Conservation (phyloP, 1,140 invertebrate species). For the Drosophila athabasca region DNA sequence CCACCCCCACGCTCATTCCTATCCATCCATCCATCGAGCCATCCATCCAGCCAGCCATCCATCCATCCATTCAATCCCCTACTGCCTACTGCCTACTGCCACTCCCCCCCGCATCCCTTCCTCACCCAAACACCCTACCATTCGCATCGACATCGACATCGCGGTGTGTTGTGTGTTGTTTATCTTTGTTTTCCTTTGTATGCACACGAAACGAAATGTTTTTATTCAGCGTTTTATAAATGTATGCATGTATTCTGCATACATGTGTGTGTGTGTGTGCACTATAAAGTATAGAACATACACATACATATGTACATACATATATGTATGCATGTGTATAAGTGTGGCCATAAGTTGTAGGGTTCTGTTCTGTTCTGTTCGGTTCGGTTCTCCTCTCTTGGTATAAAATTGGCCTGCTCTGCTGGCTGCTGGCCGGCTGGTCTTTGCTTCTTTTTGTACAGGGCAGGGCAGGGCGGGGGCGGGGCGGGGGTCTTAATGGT, state of each 20-base stretch:
- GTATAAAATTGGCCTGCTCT: too few species aligned
- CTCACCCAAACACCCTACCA: not conserved
- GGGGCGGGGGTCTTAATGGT: conserved; percentile 6
- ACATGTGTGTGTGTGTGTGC: not conserved
- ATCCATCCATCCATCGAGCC: too few species aligned
- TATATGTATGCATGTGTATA: conserved; percentile 4
- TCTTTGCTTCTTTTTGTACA: too few species aligned
- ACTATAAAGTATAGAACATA: too few species aligned
- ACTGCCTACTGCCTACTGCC: not conserved
- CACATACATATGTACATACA: not conserved
- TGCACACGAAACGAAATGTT: conserved; percentile 35
- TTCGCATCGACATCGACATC: conserved; percentile 1
- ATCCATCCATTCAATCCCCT: not conserved
- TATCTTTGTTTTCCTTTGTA: conserved; percentile 31
- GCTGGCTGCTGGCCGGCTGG: not conserved
- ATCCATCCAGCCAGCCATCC: too few species aligned
- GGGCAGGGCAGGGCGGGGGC: too few species aligned
- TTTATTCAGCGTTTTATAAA: conserved; percentile 13
- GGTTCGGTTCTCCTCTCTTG: too few species aligned
- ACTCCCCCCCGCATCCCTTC: too few species aligned
- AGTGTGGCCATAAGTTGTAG: not conserved
- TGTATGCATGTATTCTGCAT: not conserved
- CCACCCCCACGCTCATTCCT: too few species aligned
- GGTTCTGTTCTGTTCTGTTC: too few species aligned
- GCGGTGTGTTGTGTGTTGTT: conserved; percentile 14